These are phyloP conservation scores for Pygmarrhopalites habei DNA, from an alignment of 1,140 invertebrate species.

Conservation along the genomic window DNA sequence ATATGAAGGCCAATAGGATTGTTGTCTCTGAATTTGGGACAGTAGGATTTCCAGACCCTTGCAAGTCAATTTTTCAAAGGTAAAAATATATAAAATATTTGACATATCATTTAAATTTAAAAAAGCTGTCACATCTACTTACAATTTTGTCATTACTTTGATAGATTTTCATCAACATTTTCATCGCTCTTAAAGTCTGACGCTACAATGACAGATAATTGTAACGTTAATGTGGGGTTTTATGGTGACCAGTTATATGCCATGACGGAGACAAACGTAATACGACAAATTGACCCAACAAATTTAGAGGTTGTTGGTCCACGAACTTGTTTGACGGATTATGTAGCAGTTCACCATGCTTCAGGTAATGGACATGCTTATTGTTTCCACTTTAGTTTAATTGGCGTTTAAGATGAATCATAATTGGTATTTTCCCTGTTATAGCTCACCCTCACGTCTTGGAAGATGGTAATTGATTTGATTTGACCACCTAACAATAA, in stretches of 20 bases:
- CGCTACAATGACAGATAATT: conserved; percentile 43
- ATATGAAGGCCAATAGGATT: conserved; percentile 45
- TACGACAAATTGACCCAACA: conserved; percentile 44
- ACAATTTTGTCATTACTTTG: too few species aligned
- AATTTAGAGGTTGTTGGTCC: conserved; percentile 42
- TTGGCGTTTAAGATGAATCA: too few species aligned
- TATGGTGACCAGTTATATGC: conserved; percentile 46
- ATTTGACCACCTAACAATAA: too few species aligned
- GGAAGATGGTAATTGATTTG: too few species aligned
- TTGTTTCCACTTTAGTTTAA: too few species aligned
- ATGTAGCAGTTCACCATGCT: conserved; percentile 41
- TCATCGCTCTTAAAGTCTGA: too few species aligned
- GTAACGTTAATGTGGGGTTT: conserved; percentile 42
- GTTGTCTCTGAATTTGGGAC: conserved; percentile 48
- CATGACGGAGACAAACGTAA: conserved; percentile 44
- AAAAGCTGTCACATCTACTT: too few species aligned
- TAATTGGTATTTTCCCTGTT: too few species aligned
- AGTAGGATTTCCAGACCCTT: conserved; percentile 46
- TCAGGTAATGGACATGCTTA: conserved; percentile 45
- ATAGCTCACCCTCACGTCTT: too few species aligned
- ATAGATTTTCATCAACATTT: too few species aligned
- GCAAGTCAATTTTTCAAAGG: conserved; percentile 44
- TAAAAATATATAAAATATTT: conserved; percentile 33
- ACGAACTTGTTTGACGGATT: conserved; percentile 41
- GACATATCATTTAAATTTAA: too few species aligned